Conservation (phyloP, 2,113 vertebrate species). For the Rhinopithecus roxellana region DNA sequence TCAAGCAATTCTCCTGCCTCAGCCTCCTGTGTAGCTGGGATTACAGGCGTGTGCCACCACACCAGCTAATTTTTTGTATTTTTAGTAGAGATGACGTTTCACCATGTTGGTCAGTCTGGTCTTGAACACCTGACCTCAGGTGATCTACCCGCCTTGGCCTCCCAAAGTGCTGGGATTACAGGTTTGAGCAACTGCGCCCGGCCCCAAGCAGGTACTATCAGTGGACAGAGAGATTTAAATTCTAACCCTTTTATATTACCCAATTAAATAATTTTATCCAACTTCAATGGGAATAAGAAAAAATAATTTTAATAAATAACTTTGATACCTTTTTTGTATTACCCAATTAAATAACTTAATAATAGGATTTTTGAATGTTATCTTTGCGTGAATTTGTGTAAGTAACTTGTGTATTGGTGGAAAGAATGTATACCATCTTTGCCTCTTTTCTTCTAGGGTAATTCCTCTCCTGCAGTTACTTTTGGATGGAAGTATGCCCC, state of each 20-base stretch:
- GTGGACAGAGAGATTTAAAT: slow-evolving; percentile 40
- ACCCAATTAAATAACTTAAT: slow-evolving; percentile 40
- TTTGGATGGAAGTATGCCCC: slow-evolving; percentile 81
- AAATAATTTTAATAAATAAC: slow-evolving; percentile 5
- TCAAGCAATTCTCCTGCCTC: not conserved
- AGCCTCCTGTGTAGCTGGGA: not conserved
- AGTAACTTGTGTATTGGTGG: not conserved
- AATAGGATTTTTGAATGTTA: not conserved
- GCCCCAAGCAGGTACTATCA: not conserved
- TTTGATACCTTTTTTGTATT: not conserved
- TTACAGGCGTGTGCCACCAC: not conserved
- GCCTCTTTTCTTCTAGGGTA: slow-evolving; percentile 81
- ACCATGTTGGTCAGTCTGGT: not conserved
- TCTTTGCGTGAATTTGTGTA: slow-evolving; percentile 51
- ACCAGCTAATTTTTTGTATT: not conserved
- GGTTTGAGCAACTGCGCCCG: not conserved
- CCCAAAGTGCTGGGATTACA: not conserved
- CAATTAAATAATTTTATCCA: slow-evolving; percentile 39
- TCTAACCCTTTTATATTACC: slow-evolving; percentile 15
- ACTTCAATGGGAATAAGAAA: too few species aligned
- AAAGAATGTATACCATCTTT: slow-evolving; percentile 34
- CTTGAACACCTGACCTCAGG: not conserved
- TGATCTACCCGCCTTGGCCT: not conserved
- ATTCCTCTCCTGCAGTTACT: slow-evolving; percentile 68
- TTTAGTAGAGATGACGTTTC: not conserved